These are phyloP conservation scores for Cichlasoma orientale DNA, from an alignment of 2,797 vertebrate species.

Conservation along the genomic window DNA sequence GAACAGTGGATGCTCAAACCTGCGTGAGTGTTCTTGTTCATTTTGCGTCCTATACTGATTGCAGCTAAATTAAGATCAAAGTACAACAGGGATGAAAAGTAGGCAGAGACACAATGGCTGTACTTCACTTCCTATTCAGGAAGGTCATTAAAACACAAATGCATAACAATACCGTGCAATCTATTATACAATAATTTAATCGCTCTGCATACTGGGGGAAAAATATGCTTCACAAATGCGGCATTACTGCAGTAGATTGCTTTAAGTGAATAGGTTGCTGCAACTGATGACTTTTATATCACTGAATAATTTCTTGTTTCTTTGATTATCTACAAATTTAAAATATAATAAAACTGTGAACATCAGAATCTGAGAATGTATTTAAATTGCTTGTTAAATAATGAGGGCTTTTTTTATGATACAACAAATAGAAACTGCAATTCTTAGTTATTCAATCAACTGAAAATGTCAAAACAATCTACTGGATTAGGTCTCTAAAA, in stretches of 20 bases:
- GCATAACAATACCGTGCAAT: background rate
- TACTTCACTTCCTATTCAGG: background rate
- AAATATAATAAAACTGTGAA: background rate
- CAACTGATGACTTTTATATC: background rate
- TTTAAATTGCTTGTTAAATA: background rate
- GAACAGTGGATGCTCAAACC: background rate
- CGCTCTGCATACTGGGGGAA: background rate
- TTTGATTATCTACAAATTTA: background rate
- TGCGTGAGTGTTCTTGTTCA: slow-evolving; percentile 34
- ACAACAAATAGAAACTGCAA: background rate
- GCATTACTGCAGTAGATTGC: background rate
- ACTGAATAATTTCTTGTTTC: background rate
- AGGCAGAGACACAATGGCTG: background rate
- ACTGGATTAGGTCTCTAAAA: background rate
- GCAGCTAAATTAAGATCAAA: slow-evolving; percentile 16
- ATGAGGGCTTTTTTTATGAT: background rate
- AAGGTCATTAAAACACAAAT: background rate
- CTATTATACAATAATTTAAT: background rate
- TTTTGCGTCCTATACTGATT: background rate
- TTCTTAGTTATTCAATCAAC: background rate
- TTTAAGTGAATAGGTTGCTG: background rate
- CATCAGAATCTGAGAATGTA: background rate
- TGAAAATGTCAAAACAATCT: background rate
- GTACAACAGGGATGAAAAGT: background rate
- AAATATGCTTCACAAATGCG: background rate